These are phyloP conservation scores for Zaprionus taronus DNA, from an alignment of 1,140 invertebrate species.

Conservation along the genomic window DNA sequence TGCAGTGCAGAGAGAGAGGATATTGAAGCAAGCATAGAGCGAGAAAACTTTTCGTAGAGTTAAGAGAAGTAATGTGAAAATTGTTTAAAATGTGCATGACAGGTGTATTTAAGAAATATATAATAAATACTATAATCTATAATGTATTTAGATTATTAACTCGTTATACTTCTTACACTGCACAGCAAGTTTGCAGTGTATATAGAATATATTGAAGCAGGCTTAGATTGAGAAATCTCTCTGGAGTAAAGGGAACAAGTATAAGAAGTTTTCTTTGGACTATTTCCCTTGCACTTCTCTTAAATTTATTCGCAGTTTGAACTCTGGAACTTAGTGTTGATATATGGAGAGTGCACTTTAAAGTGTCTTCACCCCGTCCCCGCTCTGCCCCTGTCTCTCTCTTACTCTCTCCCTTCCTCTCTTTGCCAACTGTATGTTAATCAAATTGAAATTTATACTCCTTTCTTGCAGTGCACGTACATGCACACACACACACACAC, in stretches of 20 bases:
- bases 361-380: too few species aligned
- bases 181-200: too few species aligned
- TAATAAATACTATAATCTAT: too few species aligned
- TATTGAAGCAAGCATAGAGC: neutral
- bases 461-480: constrained; percentile 6
- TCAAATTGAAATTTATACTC: constrained; percentile 1
- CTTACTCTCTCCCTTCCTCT: neutral
- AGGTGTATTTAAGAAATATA: neutral
- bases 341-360: neutral
- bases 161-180: too few species aligned
- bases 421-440: neutral
- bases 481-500: neutral
- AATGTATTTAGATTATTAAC: too few species aligned
- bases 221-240: neutral
- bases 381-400: neutral
- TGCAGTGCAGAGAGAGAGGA: neutral
- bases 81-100: neutral
- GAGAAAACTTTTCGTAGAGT: neutral
- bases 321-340: neutral
- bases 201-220: neutral
- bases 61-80: too few species aligned
- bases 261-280: too few species aligned
- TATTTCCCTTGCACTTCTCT: neutral
- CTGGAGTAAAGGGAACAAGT: too few species aligned
- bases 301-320: neutral